Conservation (phyloP, 1,140 invertebrate species). For the Acyrthosiphon pisum region DNA sequence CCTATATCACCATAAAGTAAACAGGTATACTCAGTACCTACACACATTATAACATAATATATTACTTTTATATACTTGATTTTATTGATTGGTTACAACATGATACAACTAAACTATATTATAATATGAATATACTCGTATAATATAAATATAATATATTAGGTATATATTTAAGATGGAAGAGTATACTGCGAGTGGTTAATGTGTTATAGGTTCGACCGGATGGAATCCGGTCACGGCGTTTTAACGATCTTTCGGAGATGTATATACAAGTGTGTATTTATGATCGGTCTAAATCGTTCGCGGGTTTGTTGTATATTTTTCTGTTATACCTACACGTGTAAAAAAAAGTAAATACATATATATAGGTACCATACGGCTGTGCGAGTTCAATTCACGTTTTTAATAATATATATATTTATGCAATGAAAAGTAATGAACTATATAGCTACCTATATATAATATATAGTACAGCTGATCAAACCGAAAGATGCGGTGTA, state of each 20-base stretch:
- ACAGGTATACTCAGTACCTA: neutral
- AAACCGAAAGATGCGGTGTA: neutral
- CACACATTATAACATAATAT: neutral
- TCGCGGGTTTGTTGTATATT: neutral
- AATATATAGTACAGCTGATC: neutral
- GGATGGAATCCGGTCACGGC: constrained; percentile 41
- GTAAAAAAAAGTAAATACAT: neutral
- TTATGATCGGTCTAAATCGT: neutral
- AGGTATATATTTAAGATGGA: neutral
- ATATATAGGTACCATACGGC: neutral
- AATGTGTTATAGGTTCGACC: constrained; percentile 43
- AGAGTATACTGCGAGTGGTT: neutral
- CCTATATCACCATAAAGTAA: neutral
- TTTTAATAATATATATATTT: neutral
- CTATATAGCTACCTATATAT: neutral
- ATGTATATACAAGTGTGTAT: neutral
- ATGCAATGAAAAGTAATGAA: neutral
- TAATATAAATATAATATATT: neutral
- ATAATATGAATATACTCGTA: neutral
- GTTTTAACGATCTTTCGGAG: constrained; percentile 31
- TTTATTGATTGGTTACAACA: neutral
- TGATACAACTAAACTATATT: neutral
- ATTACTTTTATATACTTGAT: no score
- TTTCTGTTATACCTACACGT: neutral
- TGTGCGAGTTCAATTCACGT: neutral